phyloP scores from a whole-genome alignment of 2,113 vertebrate species.

The Podarcis cretensis region DNA sequence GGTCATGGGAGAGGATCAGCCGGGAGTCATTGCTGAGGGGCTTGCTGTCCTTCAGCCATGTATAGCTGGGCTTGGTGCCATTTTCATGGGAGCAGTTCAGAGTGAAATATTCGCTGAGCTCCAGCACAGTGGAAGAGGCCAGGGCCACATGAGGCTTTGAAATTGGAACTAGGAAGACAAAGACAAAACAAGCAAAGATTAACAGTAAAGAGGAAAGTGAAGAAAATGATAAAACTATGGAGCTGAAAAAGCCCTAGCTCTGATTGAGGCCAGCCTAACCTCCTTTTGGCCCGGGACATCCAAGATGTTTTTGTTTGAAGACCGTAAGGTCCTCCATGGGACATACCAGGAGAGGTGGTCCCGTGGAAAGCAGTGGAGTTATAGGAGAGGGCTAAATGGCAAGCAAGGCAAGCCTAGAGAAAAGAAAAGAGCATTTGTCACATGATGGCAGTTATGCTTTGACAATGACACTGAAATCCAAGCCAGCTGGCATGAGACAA shows the following conservation, averaged over 20 bases:
- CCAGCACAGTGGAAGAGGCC: conserved; percentile 87
- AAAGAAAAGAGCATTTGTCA: neutral
- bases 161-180: conserved; percentile 81
- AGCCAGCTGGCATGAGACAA: neutral
- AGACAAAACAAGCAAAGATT: neutral
- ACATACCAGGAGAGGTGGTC: too few relatives aligned
- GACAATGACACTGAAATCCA: neutral
- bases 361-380: neutral
- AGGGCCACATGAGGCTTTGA: conserved; percentile 86
- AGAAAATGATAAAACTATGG: neutral
- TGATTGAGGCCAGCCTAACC: too few relatives aligned
- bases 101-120: conserved; percentile 88
- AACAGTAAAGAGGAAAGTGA: neutral
- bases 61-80: conserved; percentile 90
- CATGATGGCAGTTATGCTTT: neutral
- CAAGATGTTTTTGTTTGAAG: too few relatives aligned
- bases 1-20: conserved; percentile 87
- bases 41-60: conserved; percentile 91
- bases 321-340: too few relatives aligned
- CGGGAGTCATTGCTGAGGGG: conserved; percentile 87
- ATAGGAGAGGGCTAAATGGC: neutral
- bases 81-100: conserved; percentile 93
- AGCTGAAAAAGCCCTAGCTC: too few relatives aligned
- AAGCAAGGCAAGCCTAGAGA: neutral
- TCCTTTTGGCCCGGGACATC: too few relatives aligned